These are phyloP conservation scores for Sebastes matsubarae DNA, from an alignment of 2,797 vertebrate species.

Conservation along the genomic window DNA sequence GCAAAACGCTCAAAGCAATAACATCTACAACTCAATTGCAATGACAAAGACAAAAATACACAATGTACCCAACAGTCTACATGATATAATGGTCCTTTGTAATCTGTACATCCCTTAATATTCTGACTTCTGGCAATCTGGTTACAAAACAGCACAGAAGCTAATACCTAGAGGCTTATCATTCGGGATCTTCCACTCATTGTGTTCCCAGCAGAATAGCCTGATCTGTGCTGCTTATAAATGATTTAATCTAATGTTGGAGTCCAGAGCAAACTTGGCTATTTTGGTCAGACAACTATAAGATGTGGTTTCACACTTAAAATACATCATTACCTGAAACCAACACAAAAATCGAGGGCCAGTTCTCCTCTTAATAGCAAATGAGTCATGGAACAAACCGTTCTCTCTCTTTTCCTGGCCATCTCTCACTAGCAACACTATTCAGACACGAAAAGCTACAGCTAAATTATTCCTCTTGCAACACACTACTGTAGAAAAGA, in stretches of 20 bases:
- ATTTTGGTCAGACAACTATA: constrained; percentile 13
- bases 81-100: background rate
- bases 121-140: constrained; percentile 30
- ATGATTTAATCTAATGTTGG: constrained; percentile 23
- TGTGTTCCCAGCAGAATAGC: constrained; percentile 14
- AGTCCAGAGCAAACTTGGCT: constrained; percentile 8
- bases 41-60: background rate
- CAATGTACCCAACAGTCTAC: background rate
- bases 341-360: constrained; percentile 29
- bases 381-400: constrained; percentile 65
- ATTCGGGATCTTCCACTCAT: constrained; percentile 22
- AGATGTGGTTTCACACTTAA: constrained; percentile 20
- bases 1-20: background rate
- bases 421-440: constrained; percentile 25
- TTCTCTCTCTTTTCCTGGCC: constrained; percentile 48
- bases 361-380: constrained; percentile 41
- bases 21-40: background rate
- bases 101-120: constrained; percentile 11
- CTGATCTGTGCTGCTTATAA: constrained; percentile 18
- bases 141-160: constrained; percentile 15
- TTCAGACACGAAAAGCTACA: constrained; percentile 24
- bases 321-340: constrained; percentile 25
- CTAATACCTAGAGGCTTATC: constrained; percentile 11
- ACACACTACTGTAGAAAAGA: constrained; percentile 17
- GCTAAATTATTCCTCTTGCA: constrained; percentile 3